Percentiles rank a stretch among this genome's conserved stretches.
These are phyloP conservation scores for Ecliptopera silaceata DNA, from an alignment of 2,888 invertebrate species.

Conservation along the genomic window DNA sequence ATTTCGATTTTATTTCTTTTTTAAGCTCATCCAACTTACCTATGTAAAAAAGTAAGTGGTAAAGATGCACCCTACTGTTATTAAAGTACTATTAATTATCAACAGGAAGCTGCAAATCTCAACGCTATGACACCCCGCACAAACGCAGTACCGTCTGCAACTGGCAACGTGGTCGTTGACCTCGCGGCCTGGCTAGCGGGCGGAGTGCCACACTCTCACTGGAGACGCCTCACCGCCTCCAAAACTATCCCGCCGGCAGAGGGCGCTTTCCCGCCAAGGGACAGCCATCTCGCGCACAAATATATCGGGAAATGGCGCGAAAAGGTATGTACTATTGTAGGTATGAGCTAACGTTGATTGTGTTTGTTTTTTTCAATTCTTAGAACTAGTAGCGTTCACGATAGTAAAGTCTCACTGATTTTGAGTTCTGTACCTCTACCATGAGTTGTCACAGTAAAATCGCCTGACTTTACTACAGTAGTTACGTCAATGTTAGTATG, in stretches of 20 bases:
- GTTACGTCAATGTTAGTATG: too few species aligned
- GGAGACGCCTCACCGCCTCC: constrained; percentile 59
- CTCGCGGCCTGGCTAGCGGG: constrained; percentile 81
- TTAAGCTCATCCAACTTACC: too few species aligned
- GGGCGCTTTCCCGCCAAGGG: constrained; percentile 47
- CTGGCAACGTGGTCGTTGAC: constrained; percentile 75
- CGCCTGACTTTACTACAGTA: too few species aligned
- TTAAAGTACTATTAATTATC: neutral
- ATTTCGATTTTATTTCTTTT: too few species aligned
- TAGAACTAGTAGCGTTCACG: too few species aligned
- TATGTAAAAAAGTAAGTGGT: too few species aligned
- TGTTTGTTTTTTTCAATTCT: too few species aligned
- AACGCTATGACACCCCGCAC: constrained; percentile 42
- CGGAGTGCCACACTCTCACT: constrained; percentile 64
- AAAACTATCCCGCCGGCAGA: constrained; percentile 37
- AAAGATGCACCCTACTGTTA: too few species aligned
- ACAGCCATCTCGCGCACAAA: constrained; percentile 66
- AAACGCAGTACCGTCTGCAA: constrained; percentile 46
- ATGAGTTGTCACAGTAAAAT: too few species aligned
- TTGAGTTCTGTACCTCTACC: too few species aligned
- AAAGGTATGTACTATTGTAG: constrained; percentile 55
- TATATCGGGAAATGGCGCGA: constrained; percentile 72
- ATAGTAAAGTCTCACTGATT: too few species aligned
- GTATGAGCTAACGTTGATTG: too few species aligned
- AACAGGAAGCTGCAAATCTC: constrained; percentile 24